Evolutionary conservation across 2,888 invertebrate genomes (phyloP).

Genomic region (Acheta domesticus): DNA sequence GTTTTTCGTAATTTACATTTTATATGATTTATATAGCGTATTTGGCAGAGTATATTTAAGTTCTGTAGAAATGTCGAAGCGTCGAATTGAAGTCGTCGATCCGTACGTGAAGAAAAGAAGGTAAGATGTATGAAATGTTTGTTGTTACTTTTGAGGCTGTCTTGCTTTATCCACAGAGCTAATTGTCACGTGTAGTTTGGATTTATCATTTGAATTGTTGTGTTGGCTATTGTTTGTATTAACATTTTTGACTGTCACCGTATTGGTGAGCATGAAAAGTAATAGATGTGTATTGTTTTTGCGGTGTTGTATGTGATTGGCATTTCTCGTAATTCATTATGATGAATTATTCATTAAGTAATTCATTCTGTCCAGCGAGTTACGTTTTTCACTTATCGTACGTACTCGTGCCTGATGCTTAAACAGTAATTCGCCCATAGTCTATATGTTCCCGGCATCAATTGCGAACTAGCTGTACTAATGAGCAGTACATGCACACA

Average conservation of each 20-base stretch:
- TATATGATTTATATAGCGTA: background rate
- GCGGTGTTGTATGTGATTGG: background rate
- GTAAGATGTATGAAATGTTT: conserved; percentile 51
- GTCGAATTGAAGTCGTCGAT: conserved; percentile 82
- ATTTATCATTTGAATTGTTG: background rate
- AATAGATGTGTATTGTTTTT: background rate
- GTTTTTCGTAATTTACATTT: background rate
- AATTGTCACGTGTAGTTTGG: background rate
- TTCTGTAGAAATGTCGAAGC: conserved; percentile 66
- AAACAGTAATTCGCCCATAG: background rate
- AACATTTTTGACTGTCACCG: background rate
- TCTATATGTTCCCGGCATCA: background rate
- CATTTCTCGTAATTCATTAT: background rate
- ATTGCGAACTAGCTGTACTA: background rate
- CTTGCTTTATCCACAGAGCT: background rate
- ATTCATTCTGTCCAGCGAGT: background rate
- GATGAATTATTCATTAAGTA: conserved; percentile 11
- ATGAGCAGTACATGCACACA: background rate
- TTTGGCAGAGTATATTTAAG: background rate
- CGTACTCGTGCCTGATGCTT: background rate
- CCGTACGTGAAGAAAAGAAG: conserved; percentile 74
- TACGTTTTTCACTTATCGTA: background rate
- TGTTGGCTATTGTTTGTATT: background rate
- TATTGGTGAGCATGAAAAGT: background rate
- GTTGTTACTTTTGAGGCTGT: background rate